Percentiles rank a stretch among this genome's conserved stretches.
These are phyloP conservation scores for Coelinius sp. DNA, from an alignment of 2,888 invertebrate species.

Conservation along the genomic window DNA sequence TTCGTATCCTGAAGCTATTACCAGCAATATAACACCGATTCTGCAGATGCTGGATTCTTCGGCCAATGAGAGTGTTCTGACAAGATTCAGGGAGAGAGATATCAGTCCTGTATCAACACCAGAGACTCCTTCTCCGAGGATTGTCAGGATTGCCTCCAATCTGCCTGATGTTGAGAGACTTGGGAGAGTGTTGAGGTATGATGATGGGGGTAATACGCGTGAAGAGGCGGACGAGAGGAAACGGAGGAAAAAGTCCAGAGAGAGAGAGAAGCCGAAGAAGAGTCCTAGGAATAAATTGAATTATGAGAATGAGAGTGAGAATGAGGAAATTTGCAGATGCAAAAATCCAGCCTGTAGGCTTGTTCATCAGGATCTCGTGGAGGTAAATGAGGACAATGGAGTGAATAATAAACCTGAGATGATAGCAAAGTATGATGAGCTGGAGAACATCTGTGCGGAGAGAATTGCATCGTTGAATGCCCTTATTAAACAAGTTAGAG, in stretches of 20 bases:
- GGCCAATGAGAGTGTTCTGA: conserved; percentile 50
- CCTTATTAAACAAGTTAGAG: conserved; percentile 75
- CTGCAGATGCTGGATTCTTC: conserved; percentile 64
- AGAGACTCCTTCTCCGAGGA: conserved; percentile 66
- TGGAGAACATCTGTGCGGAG: conserved; percentile 74
- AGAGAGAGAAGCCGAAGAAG: background rate
- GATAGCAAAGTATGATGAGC: conserved; percentile 70
- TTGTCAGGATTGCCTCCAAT: conserved; percentile 64
- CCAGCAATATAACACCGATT: conserved; percentile 58
- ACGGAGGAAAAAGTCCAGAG: background rate
- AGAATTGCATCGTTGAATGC: conserved; percentile 74
- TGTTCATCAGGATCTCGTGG: conserved; percentile 45
- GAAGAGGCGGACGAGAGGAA: background rate
- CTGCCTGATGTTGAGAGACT: conserved; percentile 53
- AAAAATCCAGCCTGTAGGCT: conserved; percentile 59
- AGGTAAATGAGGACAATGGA: conserved; percentile 49
- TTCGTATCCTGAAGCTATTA: conserved; percentile 38
- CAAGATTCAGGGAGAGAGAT: conserved; percentile 42
- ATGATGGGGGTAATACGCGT: background rate
- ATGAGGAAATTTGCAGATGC: conserved; percentile 52
- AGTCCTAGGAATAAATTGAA: conserved; percentile 32
- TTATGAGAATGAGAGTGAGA: background rate
- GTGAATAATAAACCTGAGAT: conserved; percentile 55
- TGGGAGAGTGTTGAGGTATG: conserved; percentile 51
- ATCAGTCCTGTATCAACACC: conserved; percentile 67